Evolutionary conservation across 2,113 vertebrate genomes (phyloP), one percentile per base, ranked within the genome.

Genomic region (Pygoscelis antarcticus): DNA sequence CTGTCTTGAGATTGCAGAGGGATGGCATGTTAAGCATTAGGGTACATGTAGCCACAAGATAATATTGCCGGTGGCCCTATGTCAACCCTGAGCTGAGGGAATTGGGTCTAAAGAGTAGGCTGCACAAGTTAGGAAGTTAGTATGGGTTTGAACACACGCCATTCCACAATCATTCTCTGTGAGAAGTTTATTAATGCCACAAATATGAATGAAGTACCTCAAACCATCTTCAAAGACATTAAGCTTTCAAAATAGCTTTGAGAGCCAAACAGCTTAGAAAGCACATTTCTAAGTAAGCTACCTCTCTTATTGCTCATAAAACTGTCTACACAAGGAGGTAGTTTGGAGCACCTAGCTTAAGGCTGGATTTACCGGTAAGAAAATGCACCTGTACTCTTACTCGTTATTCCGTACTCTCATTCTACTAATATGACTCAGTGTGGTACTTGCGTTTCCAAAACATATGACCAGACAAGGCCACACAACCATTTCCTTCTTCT

Each of bases 241-340:
- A 95, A 87, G 89, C 44, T 91, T 96, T 69, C 49, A 87, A 75
- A 95, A 94, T 25, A 84, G 27, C 83, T 89, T 78, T 58, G 65
- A 79, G 55, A 91, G 52, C 40, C 77, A 84, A 91, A 57, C 29
- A 87, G 83, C 72, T 91, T 87, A 84, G 69, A 79, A 95, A 94
- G 83, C n/a, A 81, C 47, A 84, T 87, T 94, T 95, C 69, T 60
- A 71, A 89, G 71, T 38, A 84, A 96, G 87, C 60, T 71, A 25
- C 57, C 19, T 57, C 81, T 94, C 84, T 82, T 64, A 82, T 13
- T 94, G 83, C 65, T 87, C 84, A 69, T 95, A 85, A 94, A 89
- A 75, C 60, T 26, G 38, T 79, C 89, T 82, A 13, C 57, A 44
- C 57, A 47, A 46, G 52, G 26, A 78, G 38, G 19, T n/a, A 71